These are phyloP conservation scores for Mustelus asterias DNA, from an alignment of 2,113 vertebrate species.

Conservation along the genomic window DNA sequence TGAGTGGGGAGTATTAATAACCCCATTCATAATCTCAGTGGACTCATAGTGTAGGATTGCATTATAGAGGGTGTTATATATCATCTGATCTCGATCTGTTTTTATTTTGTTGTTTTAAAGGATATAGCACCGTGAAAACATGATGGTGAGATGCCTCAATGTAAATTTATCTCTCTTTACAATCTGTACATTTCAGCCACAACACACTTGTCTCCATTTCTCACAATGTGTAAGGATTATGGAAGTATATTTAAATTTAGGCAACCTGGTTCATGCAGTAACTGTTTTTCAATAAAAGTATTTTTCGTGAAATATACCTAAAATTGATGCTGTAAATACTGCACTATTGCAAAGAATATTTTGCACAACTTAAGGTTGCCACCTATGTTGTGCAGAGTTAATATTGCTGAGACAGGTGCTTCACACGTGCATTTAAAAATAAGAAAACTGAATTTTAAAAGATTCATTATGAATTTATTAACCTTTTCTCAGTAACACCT, in stretches of 20 bases:
- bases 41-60: neutral
- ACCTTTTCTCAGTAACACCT: neutral
- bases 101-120: neutral
- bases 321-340: neutral
- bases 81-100: neutral
- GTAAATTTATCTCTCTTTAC: neutral
- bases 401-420: neutral
- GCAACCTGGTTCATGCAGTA: neutral
- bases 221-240: neutral
- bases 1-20: neutral
- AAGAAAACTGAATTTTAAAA: neutral
- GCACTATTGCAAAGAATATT: neutral
- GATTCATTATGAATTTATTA: neutral
- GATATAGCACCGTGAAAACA: neutral
- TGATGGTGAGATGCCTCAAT: neutral
- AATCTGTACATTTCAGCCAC: neutral
- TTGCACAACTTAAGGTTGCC: neutral
- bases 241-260: conserved; percentile 12
- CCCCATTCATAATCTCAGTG: neutral
- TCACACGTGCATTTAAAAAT: neutral
- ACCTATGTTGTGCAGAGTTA: neutral
- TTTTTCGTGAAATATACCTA: neutral
- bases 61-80: neutral
- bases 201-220: neutral
- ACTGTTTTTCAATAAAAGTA: neutral